Evolutionary conservation across 2,113 vertebrate genomes (phyloP).

Genomic region (Indicator maculatus): DNA sequence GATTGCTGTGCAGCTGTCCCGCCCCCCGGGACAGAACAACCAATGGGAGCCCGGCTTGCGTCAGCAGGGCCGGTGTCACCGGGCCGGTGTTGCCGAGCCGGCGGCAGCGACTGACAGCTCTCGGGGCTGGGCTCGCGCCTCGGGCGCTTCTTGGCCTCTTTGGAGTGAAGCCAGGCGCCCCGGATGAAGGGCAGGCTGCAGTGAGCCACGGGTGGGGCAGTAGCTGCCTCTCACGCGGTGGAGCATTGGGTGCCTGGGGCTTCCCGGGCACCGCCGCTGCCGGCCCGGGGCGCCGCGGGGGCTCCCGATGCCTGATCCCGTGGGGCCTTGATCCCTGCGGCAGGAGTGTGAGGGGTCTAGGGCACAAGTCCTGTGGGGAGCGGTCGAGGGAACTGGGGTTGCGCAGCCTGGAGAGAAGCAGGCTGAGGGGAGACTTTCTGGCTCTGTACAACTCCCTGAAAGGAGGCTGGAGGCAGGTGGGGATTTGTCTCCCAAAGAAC

Average conservation of each 20-base stretch:
- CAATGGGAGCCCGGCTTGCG: background rate
- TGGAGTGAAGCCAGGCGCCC: background rate
- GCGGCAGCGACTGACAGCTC: background rate
- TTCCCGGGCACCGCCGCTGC: background rate
- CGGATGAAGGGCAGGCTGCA: background rate
- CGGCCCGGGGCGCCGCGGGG: too few relatives aligned
- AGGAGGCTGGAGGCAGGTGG: too few relatives aligned
- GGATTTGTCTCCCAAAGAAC: too few relatives aligned
- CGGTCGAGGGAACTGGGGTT: too few relatives aligned
- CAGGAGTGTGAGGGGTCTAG: background rate
- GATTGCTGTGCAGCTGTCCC: background rate
- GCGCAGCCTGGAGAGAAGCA: too few relatives aligned
- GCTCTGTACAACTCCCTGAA: too few relatives aligned
- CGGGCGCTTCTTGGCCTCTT: too few relatives aligned
- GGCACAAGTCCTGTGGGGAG: background rate
- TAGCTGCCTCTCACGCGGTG: background rate
- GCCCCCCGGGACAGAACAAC: fast-evolving
- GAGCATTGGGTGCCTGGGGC: too few relatives aligned
- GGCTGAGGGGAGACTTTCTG: too few relatives aligned
- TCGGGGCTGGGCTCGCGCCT: background rate
- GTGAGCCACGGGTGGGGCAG: too few relatives aligned
- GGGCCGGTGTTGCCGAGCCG: too few relatives aligned
- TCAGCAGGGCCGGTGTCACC: background rate
- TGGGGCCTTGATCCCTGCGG: background rate
- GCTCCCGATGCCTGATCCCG: background rate